These are phyloP conservation scores for Drosophila sulfurigaster DNA, from an alignment of 1,140 invertebrate species.

Conservation along the genomic window DNA sequence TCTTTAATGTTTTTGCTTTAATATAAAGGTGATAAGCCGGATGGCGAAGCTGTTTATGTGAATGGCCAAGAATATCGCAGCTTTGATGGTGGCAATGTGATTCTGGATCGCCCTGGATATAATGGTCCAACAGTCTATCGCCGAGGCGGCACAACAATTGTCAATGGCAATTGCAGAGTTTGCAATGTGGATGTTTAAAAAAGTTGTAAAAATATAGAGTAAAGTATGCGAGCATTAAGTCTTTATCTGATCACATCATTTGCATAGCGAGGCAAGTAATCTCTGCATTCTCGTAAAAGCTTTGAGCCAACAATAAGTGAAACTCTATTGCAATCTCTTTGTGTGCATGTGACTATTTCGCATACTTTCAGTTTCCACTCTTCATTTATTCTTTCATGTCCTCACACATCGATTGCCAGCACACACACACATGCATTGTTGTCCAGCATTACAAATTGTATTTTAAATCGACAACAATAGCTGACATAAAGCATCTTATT, in stretches of 20 bases:
- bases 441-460: conserved; percentile 25
- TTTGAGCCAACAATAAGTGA: not conserved
- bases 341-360: not conserved
- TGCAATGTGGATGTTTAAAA: conserved; percentile 63
- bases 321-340: not conserved
- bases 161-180: conserved; percentile 58
- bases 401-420: not conserved
- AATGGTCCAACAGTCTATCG: conserved; percentile 40
- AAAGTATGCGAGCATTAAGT: conserved; percentile 13
- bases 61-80: conserved; percentile 68
- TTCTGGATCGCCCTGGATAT: conserved; percentile 45
- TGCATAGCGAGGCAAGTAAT: not conserved
- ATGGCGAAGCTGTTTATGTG: conserved; percentile 55
- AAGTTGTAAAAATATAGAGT: conserved; percentile 5
- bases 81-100: conserved; percentile 56
- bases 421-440: not conserved
- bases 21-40: conserved; percentile 57
- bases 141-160: conserved; percentile 55
- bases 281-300: not conserved
- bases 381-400: not conserved
- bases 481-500: not conserved
- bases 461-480: conserved; percentile 54
- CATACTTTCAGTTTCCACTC: not conserved
- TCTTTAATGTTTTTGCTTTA: not conserved
- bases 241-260: conserved; percentile 5